Base-by-base conservation (phyloP, 2,113 vertebrate species). In the Spea multiplicata region DNA sequence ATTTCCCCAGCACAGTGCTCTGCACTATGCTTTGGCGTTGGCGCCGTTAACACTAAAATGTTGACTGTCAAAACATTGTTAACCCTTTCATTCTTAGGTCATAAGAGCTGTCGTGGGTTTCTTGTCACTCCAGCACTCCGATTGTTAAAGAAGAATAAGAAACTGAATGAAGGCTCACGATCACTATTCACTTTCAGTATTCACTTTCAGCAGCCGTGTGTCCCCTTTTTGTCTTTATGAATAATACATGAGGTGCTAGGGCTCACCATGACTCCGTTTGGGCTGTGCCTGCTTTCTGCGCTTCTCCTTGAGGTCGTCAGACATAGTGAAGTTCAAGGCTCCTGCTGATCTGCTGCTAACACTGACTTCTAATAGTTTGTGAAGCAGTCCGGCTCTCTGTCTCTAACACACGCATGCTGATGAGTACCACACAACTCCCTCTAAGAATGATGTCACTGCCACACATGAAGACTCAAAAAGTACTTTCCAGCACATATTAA, bases 281-380 rank as follows among this genome's bases (percentile, higher is more conserved):
- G 92, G 93, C 86, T 93, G 93, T 74, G 91, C 91, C 86, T 94
- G 93, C 81, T 94, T 94, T 84, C 93, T 89, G 7, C 92, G 90
- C 75, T 92, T 93, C 47, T 91, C 91, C 81, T 92, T 78, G 59
- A 87, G 91, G 84, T 91, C 91, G 82, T 93, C 92, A 49, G 91
- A 85, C 93, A 93, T 93, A 82, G 52, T 86, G 73, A 7, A 82
- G 71, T 71, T 30, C 30, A 30, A 30, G 30, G 30, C 30, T 30
- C 30, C 46, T 57, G 45, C 65, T 67, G 81, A 66, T 61, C 65
- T 59, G 9, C 55, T 8, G 50, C 13, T 62, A 44, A 73, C 49
- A 17, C 69, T n/a, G 16, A 53, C 77, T 67, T 57, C 62, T 70
- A 79, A 67, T 59, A 52, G 62, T 67, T 49, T 50, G 9, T 30